A percentile compares a stretch with the other conserved stretches of the same genome.
Evolutionary conservation across 2,113 vertebrate species (phyloP).

Genomic region (Mesembrinibis cayennensis): DNA sequence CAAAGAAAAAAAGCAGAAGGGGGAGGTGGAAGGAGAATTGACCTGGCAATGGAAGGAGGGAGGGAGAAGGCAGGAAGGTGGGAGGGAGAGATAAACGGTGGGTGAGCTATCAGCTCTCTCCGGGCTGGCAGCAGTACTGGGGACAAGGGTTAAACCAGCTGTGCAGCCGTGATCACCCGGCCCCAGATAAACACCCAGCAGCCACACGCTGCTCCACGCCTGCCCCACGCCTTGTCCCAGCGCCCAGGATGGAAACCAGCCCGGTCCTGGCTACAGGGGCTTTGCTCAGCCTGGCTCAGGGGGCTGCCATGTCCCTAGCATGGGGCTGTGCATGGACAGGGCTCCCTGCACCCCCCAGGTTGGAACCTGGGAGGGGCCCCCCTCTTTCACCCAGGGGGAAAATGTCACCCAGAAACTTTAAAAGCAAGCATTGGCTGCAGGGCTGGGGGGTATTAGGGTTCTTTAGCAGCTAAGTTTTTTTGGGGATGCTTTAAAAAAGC

Average conservation of each 20-base stretch:
- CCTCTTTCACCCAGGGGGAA: not conserved
- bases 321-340: not conserved
- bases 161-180: not conserved
- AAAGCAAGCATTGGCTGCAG: accelerated
- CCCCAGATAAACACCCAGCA: not conserved
- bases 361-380: not conserved
- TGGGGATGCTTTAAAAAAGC: not conserved
- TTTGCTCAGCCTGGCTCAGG: not conserved
- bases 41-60: not conserved
- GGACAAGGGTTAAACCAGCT: not conserved
- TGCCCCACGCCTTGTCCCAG: not conserved
- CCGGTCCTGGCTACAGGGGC: accelerated
- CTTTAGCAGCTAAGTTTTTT: not conserved
- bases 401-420: not conserved
- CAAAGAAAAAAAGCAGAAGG: not conserved
- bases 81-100: not conserved
- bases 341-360: accelerated
- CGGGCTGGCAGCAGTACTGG: not conserved
- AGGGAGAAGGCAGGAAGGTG: not conserved
- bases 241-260: not conserved
- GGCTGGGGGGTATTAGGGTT: not conserved
- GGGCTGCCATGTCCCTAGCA: accelerated
- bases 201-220: not conserved
- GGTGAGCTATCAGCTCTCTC: not conserved
- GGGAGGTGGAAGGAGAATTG: not conserved